Base-by-base conservation (phyloP, 2,797 vertebrate species). In the Acipenser oxyrinchus region DNA sequence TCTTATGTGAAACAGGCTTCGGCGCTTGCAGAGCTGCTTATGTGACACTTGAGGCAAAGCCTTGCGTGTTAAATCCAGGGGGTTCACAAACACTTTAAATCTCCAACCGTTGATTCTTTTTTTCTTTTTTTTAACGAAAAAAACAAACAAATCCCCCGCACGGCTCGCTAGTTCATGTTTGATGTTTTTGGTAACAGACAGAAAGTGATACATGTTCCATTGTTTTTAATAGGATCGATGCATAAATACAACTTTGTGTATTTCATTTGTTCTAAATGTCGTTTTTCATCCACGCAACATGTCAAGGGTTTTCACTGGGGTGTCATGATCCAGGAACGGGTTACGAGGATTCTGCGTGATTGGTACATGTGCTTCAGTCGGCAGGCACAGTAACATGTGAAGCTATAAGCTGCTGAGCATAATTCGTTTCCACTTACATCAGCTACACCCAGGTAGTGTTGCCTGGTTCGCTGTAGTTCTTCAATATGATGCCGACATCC, bases 241-340 rank as follows among this genome's bases (percentile, higher is more conserved):
- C 84, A 84, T 79, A 86, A 84, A 83, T 83, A 86, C 79, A 77
- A 73, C 81, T 83, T 74, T 72, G 82, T 80, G 82, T 82, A 75
- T 82, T 82, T 81, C 66, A 67, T 81, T 71, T 73, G 83, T 72
- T 65, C 71, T 76, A 74, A 76, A 64, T 67, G 66, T 55, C n/a
- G 9, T 18, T 48, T 5, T 49, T 51, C 50, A 51, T 71, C 62
- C 60, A 37, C 49, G n/a, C 52, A 12, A 48, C 62, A 71, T 65
- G n/a, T 51, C 53, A 64, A 68, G 48, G 52, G 23, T 58, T 60
- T n/a, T 49, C 15, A 49, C 55, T 9, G 49, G 51, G 9, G 57
- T 62, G 53, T 13, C 37, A 15, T n/a, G 23, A 57, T 63, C 13
- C 60, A 51, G 48, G n/a, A 48, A 53, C 18, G 10, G 10, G 64